phyloP scores from a whole-genome alignment of 2,888 invertebrate genomes.

The Phortica magna region DNA sequence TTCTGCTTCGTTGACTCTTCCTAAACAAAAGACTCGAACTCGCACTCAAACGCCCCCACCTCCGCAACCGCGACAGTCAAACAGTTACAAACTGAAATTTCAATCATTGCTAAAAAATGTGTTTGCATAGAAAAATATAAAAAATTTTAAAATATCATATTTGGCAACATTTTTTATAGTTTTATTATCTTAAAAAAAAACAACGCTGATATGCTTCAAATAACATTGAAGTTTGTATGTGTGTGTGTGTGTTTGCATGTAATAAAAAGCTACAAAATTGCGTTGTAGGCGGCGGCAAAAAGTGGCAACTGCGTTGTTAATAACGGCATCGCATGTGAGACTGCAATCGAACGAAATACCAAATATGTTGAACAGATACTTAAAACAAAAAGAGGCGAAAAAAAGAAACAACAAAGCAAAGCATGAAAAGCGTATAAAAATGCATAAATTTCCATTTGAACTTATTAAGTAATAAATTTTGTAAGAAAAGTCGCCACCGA shows the following conservation, averaged over 20 bases:
- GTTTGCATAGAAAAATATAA: background rate
- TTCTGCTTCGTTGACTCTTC: background rate
- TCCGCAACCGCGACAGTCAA: too few species aligned
- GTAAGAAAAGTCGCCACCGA: slow-evolving; percentile 17
- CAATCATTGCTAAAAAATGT: background rate
- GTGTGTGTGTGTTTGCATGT: background rate
- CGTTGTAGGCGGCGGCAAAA: background rate
- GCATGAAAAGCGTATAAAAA: slow-evolving; percentile 21
- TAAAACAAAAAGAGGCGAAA: background rate
- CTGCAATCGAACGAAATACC: background rate
- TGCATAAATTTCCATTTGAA: slow-evolving; percentile 51
- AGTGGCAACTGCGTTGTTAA: background rate
- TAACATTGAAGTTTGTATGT: slow-evolving; percentile 3
- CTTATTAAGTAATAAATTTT: slow-evolving; percentile 72
- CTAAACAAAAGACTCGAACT: too few species aligned
- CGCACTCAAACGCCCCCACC: background rate
- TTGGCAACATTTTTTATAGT: slow-evolving; percentile 60
- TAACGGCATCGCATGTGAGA: slow-evolving; percentile 16
- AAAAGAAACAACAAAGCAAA: background rate
- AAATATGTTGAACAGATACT: background rate
- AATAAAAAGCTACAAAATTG: background rate
- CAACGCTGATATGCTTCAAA: background rate
- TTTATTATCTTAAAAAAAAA: slow-evolving; percentile 53
- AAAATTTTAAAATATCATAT: slow-evolving; percentile 23
- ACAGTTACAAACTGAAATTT: background rate